A percentile compares a stretch with the other conserved stretches of the same genome.
phyloP scores from a whole-genome alignment of 2,888 invertebrate genomes.

The Oasisia sp. region DNA sequence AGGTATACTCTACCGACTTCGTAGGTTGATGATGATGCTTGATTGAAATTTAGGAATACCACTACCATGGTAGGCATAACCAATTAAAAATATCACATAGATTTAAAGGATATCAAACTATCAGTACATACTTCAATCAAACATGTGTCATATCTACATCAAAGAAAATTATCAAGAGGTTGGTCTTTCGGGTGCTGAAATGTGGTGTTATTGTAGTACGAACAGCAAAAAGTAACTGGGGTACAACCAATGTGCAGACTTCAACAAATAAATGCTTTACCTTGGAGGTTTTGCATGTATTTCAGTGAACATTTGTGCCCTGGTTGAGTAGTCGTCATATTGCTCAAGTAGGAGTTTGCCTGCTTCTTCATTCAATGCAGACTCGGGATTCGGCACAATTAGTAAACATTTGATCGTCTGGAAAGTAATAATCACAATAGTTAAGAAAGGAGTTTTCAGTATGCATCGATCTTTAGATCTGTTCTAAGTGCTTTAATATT shows the following conservation, averaged over 20 bases:
- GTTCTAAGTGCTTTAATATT: no score
- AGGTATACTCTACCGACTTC: no score
- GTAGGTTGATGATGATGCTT: no score
- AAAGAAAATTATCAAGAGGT: background rate
- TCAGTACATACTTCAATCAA: no score
- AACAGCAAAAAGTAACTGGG: background rate
- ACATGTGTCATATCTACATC: background rate
- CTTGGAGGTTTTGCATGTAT: slow-evolving; percentile 77
- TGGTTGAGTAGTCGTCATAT: slow-evolving; percentile 90
- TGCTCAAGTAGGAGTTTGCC: slow-evolving; percentile 91
- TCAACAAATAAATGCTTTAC: slow-evolving; percentile 42
- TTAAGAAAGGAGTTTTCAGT: background rate
- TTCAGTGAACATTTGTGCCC: slow-evolving; percentile 91
- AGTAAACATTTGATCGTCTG: slow-evolving; percentile 93
- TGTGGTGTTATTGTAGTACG: background rate
- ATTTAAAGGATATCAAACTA: no score
- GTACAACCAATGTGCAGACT: background rate
- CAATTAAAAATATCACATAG: no score
- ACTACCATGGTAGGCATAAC: no score
- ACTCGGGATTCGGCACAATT: slow-evolving; percentile 96
- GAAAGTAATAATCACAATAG: slow-evolving; percentile 41
- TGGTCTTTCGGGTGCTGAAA: background rate
- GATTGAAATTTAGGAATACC: no score
- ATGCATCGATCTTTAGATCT: background rate
- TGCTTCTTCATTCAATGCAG: slow-evolving; percentile 96